phyloP scores from a whole-genome alignment of 1,140 invertebrate genomes.

The Varroa destructor region DNA sequence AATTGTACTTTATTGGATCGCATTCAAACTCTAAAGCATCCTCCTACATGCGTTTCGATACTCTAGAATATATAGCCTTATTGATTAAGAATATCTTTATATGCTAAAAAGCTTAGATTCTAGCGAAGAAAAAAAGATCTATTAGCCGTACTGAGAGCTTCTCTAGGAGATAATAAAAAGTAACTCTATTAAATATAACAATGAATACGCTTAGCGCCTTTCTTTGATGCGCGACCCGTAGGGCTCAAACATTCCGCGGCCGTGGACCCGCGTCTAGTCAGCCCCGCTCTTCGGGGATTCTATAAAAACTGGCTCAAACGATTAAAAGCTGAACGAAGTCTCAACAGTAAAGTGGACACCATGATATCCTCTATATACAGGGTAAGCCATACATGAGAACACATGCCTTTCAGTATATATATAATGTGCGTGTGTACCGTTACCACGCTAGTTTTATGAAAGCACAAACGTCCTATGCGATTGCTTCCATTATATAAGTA shows the following conservation, averaged over 20 bases:
- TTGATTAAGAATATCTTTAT: no score
- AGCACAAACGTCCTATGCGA: background rate
- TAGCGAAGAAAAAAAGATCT: no score
- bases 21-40: no score
- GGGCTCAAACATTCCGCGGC: slow-evolving; percentile 3
- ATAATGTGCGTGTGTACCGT: background rate
- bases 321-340: background rate
- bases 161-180: no score
- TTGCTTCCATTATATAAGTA: background rate
- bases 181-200: no score
- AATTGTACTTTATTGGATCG: no score
- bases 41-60: no score
- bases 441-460: background rate
- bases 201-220: no score
- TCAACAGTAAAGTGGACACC: slow-evolving; percentile 13
- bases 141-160: no score
- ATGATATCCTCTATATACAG: slow-evolving; percentile 19
- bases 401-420: background rate
- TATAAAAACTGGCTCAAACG: slow-evolving; percentile 23
- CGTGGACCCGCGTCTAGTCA: slow-evolving; percentile 10
- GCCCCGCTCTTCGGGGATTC: background rate
- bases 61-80: no score
- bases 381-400: background rate
- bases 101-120: no score
- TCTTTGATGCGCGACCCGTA: no score